These are phyloP conservation scores for Boleophthalmus pectinirostris DNA, from an alignment of 2,113 vertebrate species.

Conservation along the genomic window DNA sequence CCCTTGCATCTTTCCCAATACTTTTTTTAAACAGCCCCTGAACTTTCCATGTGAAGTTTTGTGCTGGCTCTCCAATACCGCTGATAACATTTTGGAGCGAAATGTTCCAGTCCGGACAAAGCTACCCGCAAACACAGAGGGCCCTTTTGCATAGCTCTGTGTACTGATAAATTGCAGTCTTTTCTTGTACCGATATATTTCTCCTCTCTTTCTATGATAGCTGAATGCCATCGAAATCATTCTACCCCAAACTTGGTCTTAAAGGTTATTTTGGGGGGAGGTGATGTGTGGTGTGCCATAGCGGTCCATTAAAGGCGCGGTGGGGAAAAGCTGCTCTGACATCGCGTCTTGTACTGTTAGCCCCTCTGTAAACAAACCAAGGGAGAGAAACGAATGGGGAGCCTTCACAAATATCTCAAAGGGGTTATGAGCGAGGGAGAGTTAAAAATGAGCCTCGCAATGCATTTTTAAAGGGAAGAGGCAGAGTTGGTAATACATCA, in stretches of 20 bases:
- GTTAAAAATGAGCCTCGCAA: neutral
- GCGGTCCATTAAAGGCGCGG: neutral
- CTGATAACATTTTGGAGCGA: slow-evolving; percentile 21
- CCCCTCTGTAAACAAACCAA: slow-evolving; percentile 4
- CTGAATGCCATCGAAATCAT: slow-evolving; percentile 19
- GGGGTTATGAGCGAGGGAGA: neutral
- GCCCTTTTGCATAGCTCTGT: slow-evolving; percentile 4
- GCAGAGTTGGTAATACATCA: neutral
- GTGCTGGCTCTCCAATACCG: neutral
- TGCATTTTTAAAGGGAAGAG: neutral
- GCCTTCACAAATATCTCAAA: slow-evolving; percentile 2
- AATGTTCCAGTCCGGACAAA: slow-evolving; percentile 44
- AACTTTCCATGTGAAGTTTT: neutral
- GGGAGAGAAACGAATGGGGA: neutral
- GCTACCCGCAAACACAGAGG: slow-evolving; percentile 9
- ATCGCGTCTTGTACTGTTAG: neutral
- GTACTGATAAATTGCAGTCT: slow-evolving; percentile 11
- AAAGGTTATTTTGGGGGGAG: neutral
- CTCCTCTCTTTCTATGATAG: slow-evolving; percentile 9
- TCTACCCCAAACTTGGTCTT: slow-evolving; percentile 10
- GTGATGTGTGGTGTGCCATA: neutral
- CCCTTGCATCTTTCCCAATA: neutral
- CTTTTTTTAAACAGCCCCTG: neutral
- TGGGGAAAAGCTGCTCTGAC: neutral
- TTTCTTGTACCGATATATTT: slow-evolving; percentile 26